A percentile compares a stretch with the other conserved stretches of the same genome.
phyloP scores from a whole-genome alignment of 2,888 invertebrate genomes.

The Laothoe populi region DNA sequence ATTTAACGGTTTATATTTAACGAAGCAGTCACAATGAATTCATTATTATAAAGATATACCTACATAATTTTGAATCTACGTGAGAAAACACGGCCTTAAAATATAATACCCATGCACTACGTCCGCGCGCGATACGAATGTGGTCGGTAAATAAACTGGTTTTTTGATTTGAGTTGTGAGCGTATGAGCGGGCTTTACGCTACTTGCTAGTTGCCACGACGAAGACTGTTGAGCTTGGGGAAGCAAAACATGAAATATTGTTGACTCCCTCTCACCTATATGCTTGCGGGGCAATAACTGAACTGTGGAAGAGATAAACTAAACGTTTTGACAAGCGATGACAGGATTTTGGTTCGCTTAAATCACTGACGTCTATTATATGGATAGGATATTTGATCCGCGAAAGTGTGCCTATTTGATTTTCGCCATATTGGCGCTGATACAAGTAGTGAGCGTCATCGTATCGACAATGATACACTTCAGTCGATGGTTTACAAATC shows the following conservation, averaged over 20 bases:
- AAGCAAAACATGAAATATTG: neutral
- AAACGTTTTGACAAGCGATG: neutral
- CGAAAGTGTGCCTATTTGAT: too few species aligned
- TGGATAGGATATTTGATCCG: too few species aligned
- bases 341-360: too few species aligned
- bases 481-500: too few species aligned
- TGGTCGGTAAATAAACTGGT: constrained; percentile 81
- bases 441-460: too few species aligned
- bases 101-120: constrained; percentile 37
- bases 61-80: constrained; percentile 40
- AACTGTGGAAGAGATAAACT: neutral
- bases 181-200: constrained; percentile 25
- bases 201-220: neutral
- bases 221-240: neutral
- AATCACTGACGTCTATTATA: too few species aligned
- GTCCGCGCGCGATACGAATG: constrained; percentile 52
- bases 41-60: constrained; percentile 35
- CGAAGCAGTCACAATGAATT: constrained; percentile 36
- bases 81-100: constrained; percentile 52
- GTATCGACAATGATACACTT: too few species aligned
- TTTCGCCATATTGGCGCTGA: too few species aligned
- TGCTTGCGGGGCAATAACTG: neutral
- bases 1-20: constrained; percentile 23
- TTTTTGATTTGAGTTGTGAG: constrained; percentile 57
- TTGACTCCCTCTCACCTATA: constrained; percentile 4